Evolutionary conservation across 2,113 vertebrate species (phyloP), one percentile per base, ranked within the genome.

Genomic region (Brachionichthys hirsutus): DNA sequence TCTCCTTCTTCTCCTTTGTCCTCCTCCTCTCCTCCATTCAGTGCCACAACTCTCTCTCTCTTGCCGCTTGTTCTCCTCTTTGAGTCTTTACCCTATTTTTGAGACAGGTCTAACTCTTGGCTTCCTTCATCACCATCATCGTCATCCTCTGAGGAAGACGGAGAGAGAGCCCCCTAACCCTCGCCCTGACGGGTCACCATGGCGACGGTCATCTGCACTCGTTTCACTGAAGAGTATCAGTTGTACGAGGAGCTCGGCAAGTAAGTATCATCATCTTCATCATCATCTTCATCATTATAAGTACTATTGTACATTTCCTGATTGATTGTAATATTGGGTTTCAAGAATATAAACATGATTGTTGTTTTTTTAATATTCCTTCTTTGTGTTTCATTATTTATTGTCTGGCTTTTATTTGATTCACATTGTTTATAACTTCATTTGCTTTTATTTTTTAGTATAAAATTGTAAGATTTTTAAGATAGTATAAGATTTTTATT

Each of bases 131-230:
- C 75, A 16, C 16, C 63, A 16, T 6, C 61, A 52, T 67, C 77
- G 67, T 77, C 70, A 46, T 78, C 69, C 58, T 76, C 48, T 22
- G 36, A 67, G 57, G 46, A 73, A 63, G 71, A 74, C 62, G 2
- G 65, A 82, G 65, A 71, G 75, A 58, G 12, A 65, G 48, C 53
- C 54, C 73, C 41, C 65, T 77, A 77, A 85, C 84, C 82, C 78
- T 74, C 56, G 12, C 60, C 74, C 55, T 18, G 5, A 50, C 41
- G 19, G 75, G 74, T 83, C 84, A 40, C 77, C 75, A 89, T 89
- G 87, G 85, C 87, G 83, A 89, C 87, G 70, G 85, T 89, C 79
- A 89, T 89, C 82, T 86, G 87, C 55, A 89, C 87, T 13, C 87
- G 87, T 18, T 89, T 89, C 65, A 87, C 87, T 2, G 87, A 89